Evolutionary conservation across 2,888 invertebrate genomes (phyloP), one percentile per base, ranked within the genome.

Genomic region (Venustoraphidia nigricollis): DNA sequence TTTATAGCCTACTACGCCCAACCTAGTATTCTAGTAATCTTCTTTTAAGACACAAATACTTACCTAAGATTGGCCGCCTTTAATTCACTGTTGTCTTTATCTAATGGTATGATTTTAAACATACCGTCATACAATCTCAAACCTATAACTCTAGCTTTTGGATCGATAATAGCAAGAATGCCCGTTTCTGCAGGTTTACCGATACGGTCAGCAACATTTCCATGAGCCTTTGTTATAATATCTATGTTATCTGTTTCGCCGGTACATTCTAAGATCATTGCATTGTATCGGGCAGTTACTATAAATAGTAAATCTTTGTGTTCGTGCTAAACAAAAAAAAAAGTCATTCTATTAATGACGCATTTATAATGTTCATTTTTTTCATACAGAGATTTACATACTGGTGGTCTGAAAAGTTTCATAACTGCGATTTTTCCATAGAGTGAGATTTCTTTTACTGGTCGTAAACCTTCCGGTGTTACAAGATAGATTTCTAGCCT

Each of bases 161-260:
- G 95, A 71, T 98, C 97, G 53, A 98, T 91, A 0, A 95, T 87
- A 1, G 92, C 94, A 55, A 96, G 80, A 49, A 94, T 92, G 2
- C 97, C 96, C 46, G 92, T 93, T 65, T 97, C 96, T 0, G 95
- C 91, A 1, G 91, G 87, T 62, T 93, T 87, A 0, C 95, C 95
- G 53, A 96, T 93, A 50, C 88, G 77, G 66, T 98, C 95, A 1
- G 91, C 82, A 1, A 98, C 93, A 74, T 92, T 93, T 4, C 97
- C 97, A 64, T 95, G 92, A 4, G 96, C 96, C 64, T 88, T 83
- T 1, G 97, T 97, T 45, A 94, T 81, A 27, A 97, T 93, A 62
- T 94, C 92, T 48, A 96, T 75, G 54, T 77, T 76, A 51, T 91
- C 92, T 5, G 83, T 86, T 53, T 81, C 80, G 10, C 69, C 60